These are phyloP conservation scores for Mionectes olivaceus DNA, from an alignment of 2,797 vertebrate species.

Conservation along the genomic window DNA sequence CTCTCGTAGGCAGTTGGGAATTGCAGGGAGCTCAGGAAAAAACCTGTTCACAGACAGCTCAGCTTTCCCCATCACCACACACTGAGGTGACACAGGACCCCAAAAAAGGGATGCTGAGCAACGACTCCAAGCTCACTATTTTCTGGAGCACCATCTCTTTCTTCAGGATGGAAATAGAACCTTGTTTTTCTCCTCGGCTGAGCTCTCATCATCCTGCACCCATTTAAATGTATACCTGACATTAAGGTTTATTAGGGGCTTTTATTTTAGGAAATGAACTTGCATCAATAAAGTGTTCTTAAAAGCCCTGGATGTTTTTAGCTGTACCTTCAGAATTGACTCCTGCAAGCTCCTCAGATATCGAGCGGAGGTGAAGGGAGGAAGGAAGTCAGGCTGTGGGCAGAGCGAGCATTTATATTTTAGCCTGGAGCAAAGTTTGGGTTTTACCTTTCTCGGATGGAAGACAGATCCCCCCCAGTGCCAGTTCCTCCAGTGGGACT, in stretches of 20 bases:
- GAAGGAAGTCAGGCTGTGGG: neutral
- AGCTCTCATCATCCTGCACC: neutral
- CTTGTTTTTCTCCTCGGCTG: neutral
- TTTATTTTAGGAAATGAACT: constrained; percentile 52
- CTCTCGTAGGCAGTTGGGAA: neutral
- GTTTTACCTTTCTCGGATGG: constrained; percentile 8
- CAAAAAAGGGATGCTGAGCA: neutral
- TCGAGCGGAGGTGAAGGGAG: neutral
- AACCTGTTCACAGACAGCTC: neutral
- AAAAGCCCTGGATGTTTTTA: constrained; percentile 49
- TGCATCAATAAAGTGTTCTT: constrained; percentile 43
- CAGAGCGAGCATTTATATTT: neutral
- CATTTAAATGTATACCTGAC: constrained; percentile 5
- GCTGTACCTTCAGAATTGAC: constrained; percentile 27
- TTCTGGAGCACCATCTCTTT: neutral
- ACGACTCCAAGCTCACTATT: accelerated
- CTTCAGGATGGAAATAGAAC: neutral
- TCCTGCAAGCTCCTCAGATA: constrained; percentile 16
- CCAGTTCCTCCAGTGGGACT: constrained; percentile 2
- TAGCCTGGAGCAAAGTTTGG: neutral
- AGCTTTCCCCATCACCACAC: neutral
- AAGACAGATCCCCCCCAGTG: neutral
- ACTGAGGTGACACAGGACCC: neutral
- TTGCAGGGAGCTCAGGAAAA: neutral
- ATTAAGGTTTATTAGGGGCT: constrained; percentile 40